Evolutionary conservation across 2,113 vertebrate species (phyloP).

Genomic region (cattle (Bos taurus)): DNA sequence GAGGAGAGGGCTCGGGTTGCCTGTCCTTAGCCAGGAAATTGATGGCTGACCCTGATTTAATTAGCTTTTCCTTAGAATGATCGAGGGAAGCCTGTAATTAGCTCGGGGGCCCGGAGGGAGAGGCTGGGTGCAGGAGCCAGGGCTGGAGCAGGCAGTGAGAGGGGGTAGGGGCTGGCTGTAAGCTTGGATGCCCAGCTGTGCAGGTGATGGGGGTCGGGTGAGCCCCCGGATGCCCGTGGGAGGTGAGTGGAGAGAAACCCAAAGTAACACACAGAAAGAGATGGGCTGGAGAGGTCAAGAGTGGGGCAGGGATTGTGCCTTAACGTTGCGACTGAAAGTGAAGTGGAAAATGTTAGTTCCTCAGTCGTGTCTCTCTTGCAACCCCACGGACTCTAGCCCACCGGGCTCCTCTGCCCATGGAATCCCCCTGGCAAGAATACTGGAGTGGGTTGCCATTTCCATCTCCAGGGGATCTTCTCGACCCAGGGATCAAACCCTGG

Average conservation of each 20-base stretch:
- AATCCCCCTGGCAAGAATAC: neutral
- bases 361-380: neutral
- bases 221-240: neutral
- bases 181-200: neutral
- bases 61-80: conserved; percentile 43
- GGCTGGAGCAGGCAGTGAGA: neutral
- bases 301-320: neutral
- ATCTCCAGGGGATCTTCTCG: neutral
- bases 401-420: neutral
- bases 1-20: neutral
- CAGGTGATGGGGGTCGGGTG: neutral
- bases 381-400: neutral
- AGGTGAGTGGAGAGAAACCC: neutral
- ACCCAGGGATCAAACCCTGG: neutral
- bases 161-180: neutral
- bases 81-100: conserved; percentile 55
- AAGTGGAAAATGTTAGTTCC: neutral
- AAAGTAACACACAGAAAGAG: neutral
- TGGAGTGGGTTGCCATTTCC: neutral
- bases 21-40: conserved; percentile 25
- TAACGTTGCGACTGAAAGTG: too few relatives aligned
- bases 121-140: neutral
- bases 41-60: conserved; percentile 51
- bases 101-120: conserved; percentile 25
- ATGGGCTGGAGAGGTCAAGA: too few relatives aligned